Evolutionary conservation across 2,888 invertebrate species (phyloP).

Genomic region (Plagodis dolabraria): DNA sequence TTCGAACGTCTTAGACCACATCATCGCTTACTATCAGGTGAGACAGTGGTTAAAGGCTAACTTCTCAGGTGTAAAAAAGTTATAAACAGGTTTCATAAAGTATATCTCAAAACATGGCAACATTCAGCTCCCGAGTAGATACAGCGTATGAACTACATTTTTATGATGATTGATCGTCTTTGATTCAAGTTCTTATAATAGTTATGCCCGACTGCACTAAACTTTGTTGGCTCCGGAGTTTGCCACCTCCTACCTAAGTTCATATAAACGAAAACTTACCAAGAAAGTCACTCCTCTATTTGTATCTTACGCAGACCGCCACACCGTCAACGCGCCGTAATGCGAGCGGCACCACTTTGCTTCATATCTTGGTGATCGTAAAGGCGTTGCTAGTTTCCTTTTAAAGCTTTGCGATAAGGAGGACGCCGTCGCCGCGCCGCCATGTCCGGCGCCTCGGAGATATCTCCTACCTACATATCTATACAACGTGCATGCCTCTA

Average conservation of each 20-base stretch:
- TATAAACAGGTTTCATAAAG: too few species aligned
- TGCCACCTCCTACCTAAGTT: too few species aligned
- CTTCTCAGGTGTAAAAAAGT: too few species aligned
- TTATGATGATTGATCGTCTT: slow-evolving; percentile 21
- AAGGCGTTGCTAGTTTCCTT: slow-evolving; percentile 78
- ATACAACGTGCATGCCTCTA: slow-evolving; percentile 42
- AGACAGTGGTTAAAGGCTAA: background rate
- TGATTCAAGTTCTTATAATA: too few species aligned
- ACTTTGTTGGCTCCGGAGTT: too few species aligned
- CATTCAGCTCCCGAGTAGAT: too few species aligned
- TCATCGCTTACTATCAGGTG: too few species aligned
- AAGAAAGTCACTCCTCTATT: slow-evolving; percentile 21
- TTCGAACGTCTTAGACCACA: too few species aligned
- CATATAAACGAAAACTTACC: background rate
- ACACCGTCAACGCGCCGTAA: slow-evolving; percentile 37
- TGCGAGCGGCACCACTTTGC: slow-evolving; percentile 58
- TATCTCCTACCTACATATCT: slow-evolving; percentile 41
- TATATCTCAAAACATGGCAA: too few species aligned
- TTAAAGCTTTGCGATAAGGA: slow-evolving; percentile 73
- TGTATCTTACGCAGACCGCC: slow-evolving; percentile 36
- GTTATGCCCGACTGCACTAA: too few species aligned
- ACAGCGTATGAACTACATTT: background rate
- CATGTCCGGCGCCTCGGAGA: slow-evolving; percentile 43
- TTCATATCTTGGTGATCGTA: slow-evolving; percentile 64
- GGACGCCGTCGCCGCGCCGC: slow-evolving; percentile 54